Conservation (phyloP, 2,888 invertebrate genomes). For the Stenichneumon culpator region DNA sequence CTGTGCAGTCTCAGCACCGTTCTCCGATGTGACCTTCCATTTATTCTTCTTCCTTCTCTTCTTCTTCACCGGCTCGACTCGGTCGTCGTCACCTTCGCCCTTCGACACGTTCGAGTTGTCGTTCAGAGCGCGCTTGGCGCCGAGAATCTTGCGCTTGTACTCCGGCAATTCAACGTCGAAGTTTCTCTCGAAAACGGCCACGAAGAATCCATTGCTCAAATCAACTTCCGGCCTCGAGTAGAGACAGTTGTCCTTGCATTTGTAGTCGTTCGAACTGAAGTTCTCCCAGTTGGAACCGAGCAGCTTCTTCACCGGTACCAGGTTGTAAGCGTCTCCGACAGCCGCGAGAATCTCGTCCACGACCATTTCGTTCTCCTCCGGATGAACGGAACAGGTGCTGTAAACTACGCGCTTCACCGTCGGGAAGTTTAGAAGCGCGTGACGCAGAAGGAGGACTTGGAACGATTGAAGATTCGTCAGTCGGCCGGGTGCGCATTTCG, state of each 20-base stretch:
- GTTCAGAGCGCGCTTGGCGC: neutral
- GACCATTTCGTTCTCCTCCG: constrained; percentile 97
- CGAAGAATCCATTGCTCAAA: constrained; percentile 97
- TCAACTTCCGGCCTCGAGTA: constrained; percentile 92
- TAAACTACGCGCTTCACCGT: constrained; percentile 95
- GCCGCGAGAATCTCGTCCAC: constrained; percentile 89
- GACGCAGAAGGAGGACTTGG: constrained; percentile 93
- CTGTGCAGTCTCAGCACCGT: constrained; percentile 8
- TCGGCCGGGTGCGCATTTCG: constrained; percentile 86
- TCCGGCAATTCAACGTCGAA: constrained; percentile 77
- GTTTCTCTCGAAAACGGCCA: constrained; percentile 93
- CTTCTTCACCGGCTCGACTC: constrained; percentile 49
- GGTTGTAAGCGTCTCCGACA: constrained; percentile 86
- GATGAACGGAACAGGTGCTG: constrained; percentile 97
- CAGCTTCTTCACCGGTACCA: constrained; percentile 88
- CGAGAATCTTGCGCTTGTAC: constrained; percentile 58
- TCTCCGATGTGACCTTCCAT: constrained; percentile 43
- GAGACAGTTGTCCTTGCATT: constrained; percentile 91
- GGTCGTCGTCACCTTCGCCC: neutral
- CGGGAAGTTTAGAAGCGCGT: constrained; percentile 94
- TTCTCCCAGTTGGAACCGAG: constrained; percentile 90
- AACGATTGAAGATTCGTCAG: constrained; percentile 90
- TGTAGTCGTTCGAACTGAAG: constrained; percentile 89
- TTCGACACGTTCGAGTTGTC: neutral
- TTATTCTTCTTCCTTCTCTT: constrained; percentile 67